phyloP scores from a whole-genome alignment of 2,888 invertebrate genomes.

The Drosophila monieri region DNA sequence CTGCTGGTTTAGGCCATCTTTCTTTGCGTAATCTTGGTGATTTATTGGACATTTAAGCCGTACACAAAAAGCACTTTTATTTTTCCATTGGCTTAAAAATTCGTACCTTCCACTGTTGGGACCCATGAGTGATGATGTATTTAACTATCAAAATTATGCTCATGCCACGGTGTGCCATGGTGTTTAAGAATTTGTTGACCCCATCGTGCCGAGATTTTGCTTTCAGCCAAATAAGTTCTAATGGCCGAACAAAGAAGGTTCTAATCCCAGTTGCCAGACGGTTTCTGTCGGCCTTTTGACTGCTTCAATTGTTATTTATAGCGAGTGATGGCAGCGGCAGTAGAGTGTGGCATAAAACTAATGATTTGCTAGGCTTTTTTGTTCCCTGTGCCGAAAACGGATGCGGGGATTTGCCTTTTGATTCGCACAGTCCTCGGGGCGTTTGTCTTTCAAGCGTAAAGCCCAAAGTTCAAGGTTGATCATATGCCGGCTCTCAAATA shows the following conservation, averaged over 20 bases:
- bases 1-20: slow-evolving; percentile 5
- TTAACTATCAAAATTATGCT: slow-evolving; percentile 43
- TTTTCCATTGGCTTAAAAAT: slow-evolving; percentile 7
- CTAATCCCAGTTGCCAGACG: slow-evolving; percentile 32
- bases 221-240: slow-evolving; percentile 66
- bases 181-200: slow-evolving; percentile 75
- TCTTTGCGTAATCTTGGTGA: neutral
- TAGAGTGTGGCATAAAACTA: slow-evolving; percentile 67
- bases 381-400: slow-evolving; percentile 31
- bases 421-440: slow-evolving; percentile 44
- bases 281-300: slow-evolving; percentile 40
- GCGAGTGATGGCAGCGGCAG: slow-evolving; percentile 68
- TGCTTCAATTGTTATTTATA: slow-evolving; percentile 78
- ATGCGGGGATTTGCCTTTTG: slow-evolving; percentile 63
- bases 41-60: slow-evolving; percentile 24
- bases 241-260: slow-evolving; percentile 51
- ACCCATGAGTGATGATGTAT: slow-evolving; percentile 55
- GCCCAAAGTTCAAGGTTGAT: slow-evolving; percentile 64
- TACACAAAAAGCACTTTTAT: slow-evolving; percentile 20
- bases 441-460: slow-evolving; percentile 14
- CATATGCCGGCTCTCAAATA: slow-evolving; percentile 60
- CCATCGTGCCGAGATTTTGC: slow-evolving; percentile 60
- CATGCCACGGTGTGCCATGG: slow-evolving; percentile 27
- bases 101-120: slow-evolving; percentile 8
- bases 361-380: slow-evolving; percentile 52